Percentiles rank a stretch among this genome's conserved stretches.
These are phyloP conservation scores for Ostrea denselamellosa DNA, from an alignment of 1,140 invertebrate genomes.

Conservation along the genomic window DNA sequence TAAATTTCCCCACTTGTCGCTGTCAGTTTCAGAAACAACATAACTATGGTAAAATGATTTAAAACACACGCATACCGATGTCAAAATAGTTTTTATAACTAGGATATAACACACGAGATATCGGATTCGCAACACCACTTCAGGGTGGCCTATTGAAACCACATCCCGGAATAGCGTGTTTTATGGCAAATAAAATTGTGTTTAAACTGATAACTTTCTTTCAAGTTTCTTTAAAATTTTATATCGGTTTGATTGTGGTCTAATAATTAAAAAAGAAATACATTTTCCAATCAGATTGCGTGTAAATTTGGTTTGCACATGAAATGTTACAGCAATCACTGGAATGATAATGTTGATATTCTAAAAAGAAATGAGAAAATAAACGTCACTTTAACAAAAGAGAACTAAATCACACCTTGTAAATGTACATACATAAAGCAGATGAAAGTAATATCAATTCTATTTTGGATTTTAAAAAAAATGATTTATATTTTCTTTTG, in stretches of 20 bases:
- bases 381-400: neutral
- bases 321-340: neutral
- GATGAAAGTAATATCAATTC: neutral
- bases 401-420: neutral
- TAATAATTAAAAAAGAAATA: conserved; percentile 25
- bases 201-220: conserved; percentile 32
- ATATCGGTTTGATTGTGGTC: conserved; percentile 26
- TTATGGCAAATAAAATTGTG: conserved; percentile 35
- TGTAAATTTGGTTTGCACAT: conserved; percentile 23
- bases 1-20: conserved; percentile 37
- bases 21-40: conserved; percentile 39
- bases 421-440: neutral
- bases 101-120: conserved; percentile 35
- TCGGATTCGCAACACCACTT: conserved; percentile 13
- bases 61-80: conserved; percentile 39
- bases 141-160: conserved; percentile 31
- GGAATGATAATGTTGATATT: neutral
- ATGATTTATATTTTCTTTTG: neutral
- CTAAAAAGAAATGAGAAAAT: neutral
- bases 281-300: conserved; percentile 18
- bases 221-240: conserved; percentile 31
- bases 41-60: conserved; percentile 40
- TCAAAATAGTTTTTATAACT: conserved; percentile 30
- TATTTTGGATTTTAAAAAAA: neutral
- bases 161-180: conserved; percentile 13